These are phyloP conservation scores for Pseudococcus viburni DNA, from an alignment of 2,888 invertebrate species.

Conservation along the genomic window DNA sequence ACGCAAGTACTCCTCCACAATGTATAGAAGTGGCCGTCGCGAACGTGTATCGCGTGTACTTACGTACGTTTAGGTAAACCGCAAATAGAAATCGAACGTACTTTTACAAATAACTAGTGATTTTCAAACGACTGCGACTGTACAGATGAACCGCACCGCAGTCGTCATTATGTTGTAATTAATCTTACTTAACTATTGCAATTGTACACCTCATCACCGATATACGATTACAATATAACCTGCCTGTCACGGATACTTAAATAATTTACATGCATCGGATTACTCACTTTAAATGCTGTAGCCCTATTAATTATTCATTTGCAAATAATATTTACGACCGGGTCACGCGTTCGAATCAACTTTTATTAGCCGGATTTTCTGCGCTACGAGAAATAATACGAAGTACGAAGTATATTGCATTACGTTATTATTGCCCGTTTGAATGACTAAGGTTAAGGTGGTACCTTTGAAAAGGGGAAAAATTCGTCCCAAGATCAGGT, in stretches of 20 bases:
- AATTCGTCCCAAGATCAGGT: too few relatives aligned
- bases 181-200: slow-evolving; percentile 31
- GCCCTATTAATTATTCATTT: slow-evolving; percentile 9
- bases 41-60: neutral
- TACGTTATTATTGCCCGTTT: too few relatives aligned
- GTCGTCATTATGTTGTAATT: slow-evolving; percentile 22
- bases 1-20: too few relatives aligned
- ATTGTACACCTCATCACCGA: slow-evolving; percentile 6
- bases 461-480: too few relatives aligned
- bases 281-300: slow-evolving; percentile 4
- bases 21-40: neutral
- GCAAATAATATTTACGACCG: neutral
- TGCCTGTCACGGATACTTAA: slow-evolving; percentile 4
- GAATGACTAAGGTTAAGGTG: too few relatives aligned
- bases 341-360: neutral
- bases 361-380: neutral
- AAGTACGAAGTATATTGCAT: too few relatives aligned
- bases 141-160: neutral
- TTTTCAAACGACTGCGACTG: neutral
- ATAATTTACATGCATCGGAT: neutral
- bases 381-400: neutral
- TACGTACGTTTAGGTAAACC: neutral
- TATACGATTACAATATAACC: neutral
- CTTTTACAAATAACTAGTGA: slow-evolving; percentile 11
- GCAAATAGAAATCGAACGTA: slow-evolving; percentile 23